Evolutionary conservation across 2,113 vertebrate species (phyloP), one percentile per base, ranked within the genome.

Genomic region (Hypanus sabinus): DNA sequence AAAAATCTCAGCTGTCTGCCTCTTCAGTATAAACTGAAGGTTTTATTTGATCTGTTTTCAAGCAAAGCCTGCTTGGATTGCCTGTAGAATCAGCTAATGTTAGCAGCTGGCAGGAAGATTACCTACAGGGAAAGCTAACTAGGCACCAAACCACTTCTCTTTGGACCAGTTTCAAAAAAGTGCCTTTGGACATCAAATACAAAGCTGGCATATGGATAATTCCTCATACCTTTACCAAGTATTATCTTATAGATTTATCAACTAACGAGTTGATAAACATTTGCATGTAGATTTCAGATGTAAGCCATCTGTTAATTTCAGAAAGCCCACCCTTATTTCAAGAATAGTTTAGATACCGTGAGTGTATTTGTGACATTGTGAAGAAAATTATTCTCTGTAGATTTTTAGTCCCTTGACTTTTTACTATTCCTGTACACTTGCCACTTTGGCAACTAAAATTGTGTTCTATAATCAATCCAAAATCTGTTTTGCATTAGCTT

Each of bases 111-210:
- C 22, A 85, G 76, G 76, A 79, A 79, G 46, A 60, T 85, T 85
- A 85, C 3, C 81, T 85, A 24, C 38, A 57, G 9, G 81, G 55
- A 60, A 57, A 85, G 38, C 55, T 60, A 85, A 57, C 55, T 27
- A 60, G 55, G 46, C 46, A 22, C 81, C 55, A 55, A 83, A 83
- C 46, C 80, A 83, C 46, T 83, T 46, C 80, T 55, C 80, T 85
- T 85, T 85, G 81, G 81, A 55, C 81, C 81, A 60, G 24, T 85
- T 85, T 85, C 81, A 85, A 85, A 85, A 60, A 60, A 57, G 55
- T 30, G 81, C 55, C 46, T 85, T 85, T 60, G 81, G 22, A 85
- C 81, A 85, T 27, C 11, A 85, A 57, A 24, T 85, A 27, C 55
- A 85, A 85, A 22, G 22, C 55, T 85, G 55, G 55, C 81, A 85